These are phyloP conservation scores for Morpho deidamia DNA, from an alignment of 2,888 invertebrate species.

Conservation along the genomic window DNA sequence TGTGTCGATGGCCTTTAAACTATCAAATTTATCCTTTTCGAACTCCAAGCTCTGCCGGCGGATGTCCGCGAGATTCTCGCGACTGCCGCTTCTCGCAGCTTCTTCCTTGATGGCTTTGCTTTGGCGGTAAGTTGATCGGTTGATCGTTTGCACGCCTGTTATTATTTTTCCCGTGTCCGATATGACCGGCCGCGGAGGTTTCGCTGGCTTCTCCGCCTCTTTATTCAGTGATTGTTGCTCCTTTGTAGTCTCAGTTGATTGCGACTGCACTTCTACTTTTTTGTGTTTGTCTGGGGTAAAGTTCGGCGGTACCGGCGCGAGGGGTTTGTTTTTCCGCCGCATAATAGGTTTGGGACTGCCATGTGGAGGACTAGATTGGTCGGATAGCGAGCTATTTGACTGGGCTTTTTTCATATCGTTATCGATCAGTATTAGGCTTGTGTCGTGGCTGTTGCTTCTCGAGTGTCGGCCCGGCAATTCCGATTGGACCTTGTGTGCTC, in stretches of 20 bases:
- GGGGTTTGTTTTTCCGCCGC: conserved; percentile 86
- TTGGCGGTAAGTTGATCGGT: conserved; percentile 77
- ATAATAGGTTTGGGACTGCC: conserved; percentile 86
- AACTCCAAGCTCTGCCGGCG: conserved; percentile 77
- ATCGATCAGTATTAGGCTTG: conserved; percentile 71
- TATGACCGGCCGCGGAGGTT: conserved; percentile 79
- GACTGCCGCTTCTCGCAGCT: conserved; percentile 53
- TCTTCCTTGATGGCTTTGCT: conserved; percentile 69
- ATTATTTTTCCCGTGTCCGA: conserved; percentile 70
- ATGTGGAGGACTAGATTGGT: conserved; percentile 83
- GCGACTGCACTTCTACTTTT: conserved; percentile 44
- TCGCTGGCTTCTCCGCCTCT: conserved; percentile 76
- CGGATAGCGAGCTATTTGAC: conserved; percentile 83
- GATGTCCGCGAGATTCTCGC: conserved; percentile 60
- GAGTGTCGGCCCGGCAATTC: conserved; percentile 64
- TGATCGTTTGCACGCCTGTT: conserved; percentile 79
- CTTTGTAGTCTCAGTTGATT: conserved; percentile 32
- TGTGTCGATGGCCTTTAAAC: conserved; percentile 34
- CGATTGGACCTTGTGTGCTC: conserved; percentile 24
- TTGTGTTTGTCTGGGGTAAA: conserved; percentile 72
- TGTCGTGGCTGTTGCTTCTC: conserved; percentile 79
- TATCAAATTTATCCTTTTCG: conserved; percentile 68
- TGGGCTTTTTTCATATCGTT: conserved; percentile 79
- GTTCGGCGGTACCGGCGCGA: conserved; percentile 83
- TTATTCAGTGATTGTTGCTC: conserved; percentile 41